Base-by-base conservation (phyloP, 2,797 vertebrate species). In the Leuciscus waleckii region DNA sequence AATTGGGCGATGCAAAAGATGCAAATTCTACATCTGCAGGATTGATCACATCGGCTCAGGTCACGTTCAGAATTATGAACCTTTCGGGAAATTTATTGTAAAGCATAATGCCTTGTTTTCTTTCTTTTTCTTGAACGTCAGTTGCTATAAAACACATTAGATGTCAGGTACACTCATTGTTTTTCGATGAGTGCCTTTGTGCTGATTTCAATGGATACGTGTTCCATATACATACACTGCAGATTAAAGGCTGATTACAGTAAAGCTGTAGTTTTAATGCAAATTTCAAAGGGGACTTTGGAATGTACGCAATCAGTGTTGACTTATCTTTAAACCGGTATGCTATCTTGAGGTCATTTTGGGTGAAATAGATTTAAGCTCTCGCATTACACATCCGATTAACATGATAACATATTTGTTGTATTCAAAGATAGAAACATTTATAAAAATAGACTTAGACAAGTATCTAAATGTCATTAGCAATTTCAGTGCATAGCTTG, bases 41-140 rank as follows among this genome's bases (percentile, higher is more conserved):
- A 83, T 79, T 74, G 79, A 77, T 83, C 81, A 84, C 29, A 79
- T 61, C 71, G 87, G 78, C 88, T 90, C 86, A 88, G 87, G 87
- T 85, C 86, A 75, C 86, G 79, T 86, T 51, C 37, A 39, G 51
- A 75, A 83, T 26, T 79, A 79, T 67, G 73, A 85, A 85, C 82
- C 82, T 81, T 81, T 86, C 39, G 70, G 79, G 73, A 83, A 83
- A 81, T 63, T 35, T 70, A 84, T 76, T 14, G 39, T 65, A 79
- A 67, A 54, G 65, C 61, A 77, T 82, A 77, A 81, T 56, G 75
- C 73, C 29, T 85, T 83, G 35, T 82, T 81, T 54, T 41, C 61
- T 78, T 75, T 56, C 49, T 56, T 54, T 41, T 43, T 77, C 71
- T 78, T 32, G 49, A 32, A 10, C 21, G 19, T 88, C 41, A 65